Evolutionary conservation across 2,888 invertebrate species (phyloP), one percentile per base, ranked within the genome.

Genomic region (Pecten maximus): DNA sequence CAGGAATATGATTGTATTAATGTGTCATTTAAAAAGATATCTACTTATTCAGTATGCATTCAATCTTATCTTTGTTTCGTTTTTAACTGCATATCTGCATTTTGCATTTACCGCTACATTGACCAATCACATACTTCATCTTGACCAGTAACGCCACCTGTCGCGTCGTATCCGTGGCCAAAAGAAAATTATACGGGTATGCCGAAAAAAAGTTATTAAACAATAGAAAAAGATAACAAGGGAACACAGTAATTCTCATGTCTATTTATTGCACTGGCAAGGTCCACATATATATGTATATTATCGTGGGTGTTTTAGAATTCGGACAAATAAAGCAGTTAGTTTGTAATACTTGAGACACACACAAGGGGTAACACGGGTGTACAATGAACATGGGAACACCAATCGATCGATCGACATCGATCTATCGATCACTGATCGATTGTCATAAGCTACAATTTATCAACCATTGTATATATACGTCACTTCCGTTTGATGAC

Each of bases 291-390:
- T 74, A 74, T 74, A 74, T 6, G 4, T 74, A 54, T 54, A 54
- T 54, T 54, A 74, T 74, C 74, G 74, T 74, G 74, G 74, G 74
- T 74, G 74, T 74, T 54, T 54, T 54, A 54, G 23, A 54, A 19
- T 54, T 74, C 74, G 74, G 74, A 74, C 74, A 74, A 19, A 74
- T 74, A 74, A 74, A 74, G 74, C 74, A 74, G 74, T 74, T 74
- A 74, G 28, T 74, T 74, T 74, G 74, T 74, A 74, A 74, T 74
- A 74, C 74, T 74, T 28, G 35, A 74, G 28, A 74, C 74, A 74
- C 60, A 60, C 74, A 74, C 74, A 74, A 74, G 35, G 74, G 74
- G 35, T 74, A 19, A 74, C 23, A 74, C 74, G 15, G 12, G 74
- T 35, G 74, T 28, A 74, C 74, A 74, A 12, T 12, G 35, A 74